Percentiles rank a stretch among this genome's conserved stretches.
These are phyloP conservation scores for Drosophila pegasa DNA, from an alignment of 2,888 invertebrate genomes.

Conservation along the genomic window DNA sequence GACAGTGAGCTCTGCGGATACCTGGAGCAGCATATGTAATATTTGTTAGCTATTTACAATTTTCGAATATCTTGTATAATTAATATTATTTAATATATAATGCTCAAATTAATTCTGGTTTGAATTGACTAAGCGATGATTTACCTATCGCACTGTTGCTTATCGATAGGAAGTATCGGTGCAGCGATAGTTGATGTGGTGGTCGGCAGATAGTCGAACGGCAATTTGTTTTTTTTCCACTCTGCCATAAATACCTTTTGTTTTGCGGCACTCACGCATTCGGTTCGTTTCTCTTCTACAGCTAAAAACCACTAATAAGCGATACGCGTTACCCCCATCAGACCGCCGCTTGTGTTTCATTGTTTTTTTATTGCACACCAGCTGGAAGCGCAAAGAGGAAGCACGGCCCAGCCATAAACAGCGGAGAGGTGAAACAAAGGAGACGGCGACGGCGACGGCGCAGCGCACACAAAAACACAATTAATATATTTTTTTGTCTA, in stretches of 20 bases:
- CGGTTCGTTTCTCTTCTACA: conserved; percentile 65
- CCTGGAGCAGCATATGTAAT: conserved; percentile 62
- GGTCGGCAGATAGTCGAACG: conserved; percentile 38
- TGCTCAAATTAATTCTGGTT: conserved; percentile 5
- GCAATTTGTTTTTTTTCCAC: conserved; percentile 60
- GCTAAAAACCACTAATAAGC: conserved; percentile 49
- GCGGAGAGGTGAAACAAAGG: conserved; percentile 72
- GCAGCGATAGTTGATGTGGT: conserved; percentile 40
- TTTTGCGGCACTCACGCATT: conserved; percentile 66
- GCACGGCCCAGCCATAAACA: conserved; percentile 20
- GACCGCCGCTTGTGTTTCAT: conserved; percentile 42
- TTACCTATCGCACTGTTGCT: background rate
- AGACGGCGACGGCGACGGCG: conserved; percentile 60
- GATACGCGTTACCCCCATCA: conserved; percentile 43
- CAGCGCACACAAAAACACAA: conserved; percentile 62
- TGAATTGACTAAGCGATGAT: conserved; percentile 20
- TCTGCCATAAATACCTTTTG: conserved; percentile 65
- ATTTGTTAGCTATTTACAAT: conserved; percentile 29
- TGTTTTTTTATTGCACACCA: conserved; percentile 48
- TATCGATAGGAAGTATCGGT: background rate
- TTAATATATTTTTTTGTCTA: conserved; percentile 40
- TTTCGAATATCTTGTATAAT: conserved; percentile 49
- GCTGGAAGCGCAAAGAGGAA: conserved; percentile 45
- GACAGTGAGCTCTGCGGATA: conserved; percentile 81
- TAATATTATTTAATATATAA: conserved; percentile 23